A percentile compares a stretch with the other conserved stretches of the same genome.
These are phyloP conservation scores for Panurus biarmicus DNA, from an alignment of 2,113 vertebrate species.

Conservation along the genomic window DNA sequence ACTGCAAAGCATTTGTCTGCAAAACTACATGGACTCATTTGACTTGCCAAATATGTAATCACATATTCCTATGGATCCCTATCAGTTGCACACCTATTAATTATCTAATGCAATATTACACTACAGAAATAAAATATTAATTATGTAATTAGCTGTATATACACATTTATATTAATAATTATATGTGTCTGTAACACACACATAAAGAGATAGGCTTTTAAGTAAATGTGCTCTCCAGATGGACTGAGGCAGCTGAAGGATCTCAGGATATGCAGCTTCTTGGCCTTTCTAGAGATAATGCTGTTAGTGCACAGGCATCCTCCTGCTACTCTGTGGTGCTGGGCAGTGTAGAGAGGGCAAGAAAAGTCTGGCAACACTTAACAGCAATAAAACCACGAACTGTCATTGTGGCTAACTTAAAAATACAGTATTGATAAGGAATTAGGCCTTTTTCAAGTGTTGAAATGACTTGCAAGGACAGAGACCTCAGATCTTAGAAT, in stretches of 20 bases:
- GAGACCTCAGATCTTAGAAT: not conserved
- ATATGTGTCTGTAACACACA: accelerated
- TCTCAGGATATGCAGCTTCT: not conserved
- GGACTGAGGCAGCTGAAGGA: not conserved
- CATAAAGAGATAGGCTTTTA: not conserved
- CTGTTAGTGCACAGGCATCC: not conserved
- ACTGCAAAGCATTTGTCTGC: not conserved
- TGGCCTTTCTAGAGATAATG: not conserved
- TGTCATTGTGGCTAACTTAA: not conserved
- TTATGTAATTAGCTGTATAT: not conserved
- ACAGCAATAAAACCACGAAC: not conserved
- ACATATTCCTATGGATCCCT: not conserved
- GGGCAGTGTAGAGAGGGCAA: not conserved
- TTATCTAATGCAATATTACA: not conserved
- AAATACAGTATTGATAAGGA: not conserved
- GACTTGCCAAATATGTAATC: not conserved
- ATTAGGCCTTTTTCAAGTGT: not conserved
- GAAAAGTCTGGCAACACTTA: not conserved
- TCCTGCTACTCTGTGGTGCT: not conserved
- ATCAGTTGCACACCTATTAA: not conserved
- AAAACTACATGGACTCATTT: not conserved
- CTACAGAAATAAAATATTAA: not conserved
- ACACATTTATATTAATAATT: not conserved
- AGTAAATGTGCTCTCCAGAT: not conserved
- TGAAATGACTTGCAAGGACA: not conserved